Percentiles rank a stretch among this genome's conserved stretches.
phyloP scores from a whole-genome alignment of 2,888 invertebrate genomes.

The Hyposoter dolosus region DNA sequence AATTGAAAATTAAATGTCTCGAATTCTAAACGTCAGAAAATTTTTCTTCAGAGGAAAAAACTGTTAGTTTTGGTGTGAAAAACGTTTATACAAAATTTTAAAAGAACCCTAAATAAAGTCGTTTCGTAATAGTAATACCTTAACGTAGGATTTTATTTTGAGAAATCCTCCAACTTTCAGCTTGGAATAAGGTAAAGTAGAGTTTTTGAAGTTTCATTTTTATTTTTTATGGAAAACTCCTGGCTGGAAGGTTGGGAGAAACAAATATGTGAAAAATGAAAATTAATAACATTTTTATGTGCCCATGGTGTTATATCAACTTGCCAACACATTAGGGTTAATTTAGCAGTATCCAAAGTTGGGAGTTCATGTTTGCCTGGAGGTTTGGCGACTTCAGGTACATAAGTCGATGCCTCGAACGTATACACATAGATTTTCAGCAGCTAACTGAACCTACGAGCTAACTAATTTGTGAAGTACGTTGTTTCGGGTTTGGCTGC shows the following conservation, averaged over 20 bases:
- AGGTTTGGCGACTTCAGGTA: conserved; percentile 29
- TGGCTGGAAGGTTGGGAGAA: not conserved
- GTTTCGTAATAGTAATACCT: too few species aligned
- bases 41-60: too few species aligned
- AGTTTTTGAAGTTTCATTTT: not conserved
- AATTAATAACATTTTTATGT: not conserved
- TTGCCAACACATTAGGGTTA: conserved; percentile 49
- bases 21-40: too few species aligned
- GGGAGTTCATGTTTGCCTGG: not conserved
- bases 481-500: conserved; percentile 20
- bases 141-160: too few species aligned
- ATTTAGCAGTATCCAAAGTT: conserved; percentile 55
- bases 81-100: too few species aligned
- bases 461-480: conserved; percentile 40
- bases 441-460: conserved; percentile 15
- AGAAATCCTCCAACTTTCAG: not conserved
- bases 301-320: conserved; percentile 6
- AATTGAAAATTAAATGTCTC: too few species aligned
- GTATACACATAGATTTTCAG: not conserved
- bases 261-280: not conserved
- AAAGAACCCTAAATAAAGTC: too few species aligned
- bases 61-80: too few species aligned
- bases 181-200: not conserved
- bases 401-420: conserved; percentile 2
- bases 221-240: not conserved